Base-by-base conservation (phyloP, 2,797 vertebrate species). In the Lutjanus argentimaculatus region DNA sequence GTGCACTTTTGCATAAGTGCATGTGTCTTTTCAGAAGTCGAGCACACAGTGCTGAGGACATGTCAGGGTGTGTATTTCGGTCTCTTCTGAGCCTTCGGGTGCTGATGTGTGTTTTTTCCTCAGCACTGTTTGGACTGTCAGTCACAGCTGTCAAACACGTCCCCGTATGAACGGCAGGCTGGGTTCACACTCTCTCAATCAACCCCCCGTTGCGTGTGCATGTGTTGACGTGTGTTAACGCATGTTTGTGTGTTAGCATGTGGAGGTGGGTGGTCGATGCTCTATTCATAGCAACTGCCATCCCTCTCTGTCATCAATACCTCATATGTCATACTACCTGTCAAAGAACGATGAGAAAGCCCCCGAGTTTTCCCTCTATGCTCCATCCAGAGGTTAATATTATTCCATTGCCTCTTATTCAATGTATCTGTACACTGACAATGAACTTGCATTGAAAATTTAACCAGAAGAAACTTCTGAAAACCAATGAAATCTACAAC, bases 81-180 rank as follows among this genome's bases (percentile, higher is more conserved):
- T 83, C 71, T 85, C 9, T 53, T 75, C 73, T 46, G 55, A 88
- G 85, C 84, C 79, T 88, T 67, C 5, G 51, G 83, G 67, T 77
- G 86, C 85, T 62, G 79, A 65, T 81, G 68, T 46, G 52, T 85
- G 68, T 66, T 70, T 83, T 75, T 79, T 59, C 48, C 21, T 75
- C 55, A 0, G 61, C 49, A 2, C 62, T 75, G 85, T 87, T 87
- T 85, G 75, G 78, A 68, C 84, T 88, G 89, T 92, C 89, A 88
- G 82, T 92, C 91, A 88, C 87, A 86, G 75, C 88, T 89, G 91
- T 92, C 93, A 92, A 85, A 83, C 81, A 80, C 89, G 55, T 83
- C 85, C 49, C 67, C 1, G 48, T 73, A 57, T 51, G 74, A 87
- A 61, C 71, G 57, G 67, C 91, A 46, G 80, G 48, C 79, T 3